Conservation (phyloP, 2,113 vertebrate species). For the Picathartes gymnocephalus region DNA sequence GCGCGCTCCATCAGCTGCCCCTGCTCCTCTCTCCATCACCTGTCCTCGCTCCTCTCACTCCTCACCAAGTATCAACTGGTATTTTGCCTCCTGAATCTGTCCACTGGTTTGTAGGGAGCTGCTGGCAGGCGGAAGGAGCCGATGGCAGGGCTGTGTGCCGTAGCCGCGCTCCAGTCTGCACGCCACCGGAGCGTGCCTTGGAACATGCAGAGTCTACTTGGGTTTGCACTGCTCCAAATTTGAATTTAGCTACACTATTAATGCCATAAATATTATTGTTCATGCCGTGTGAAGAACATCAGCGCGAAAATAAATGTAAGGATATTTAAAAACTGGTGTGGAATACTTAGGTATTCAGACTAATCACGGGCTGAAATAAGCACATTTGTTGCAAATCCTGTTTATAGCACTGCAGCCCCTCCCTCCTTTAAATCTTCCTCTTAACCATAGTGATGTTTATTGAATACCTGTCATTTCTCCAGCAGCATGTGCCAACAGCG, state of each 20-base stretch:
- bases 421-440: slow-evolving; percentile 52
- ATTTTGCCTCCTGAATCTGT: neutral
- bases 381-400: slow-evolving; percentile 51
- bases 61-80: neutral
- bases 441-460: slow-evolving; percentile 60
- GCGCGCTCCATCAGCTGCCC: neutral
- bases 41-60: neutral
- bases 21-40: neutral
- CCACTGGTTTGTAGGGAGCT: neutral
- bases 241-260: neutral
- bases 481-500: slow-evolving; percentile 52
- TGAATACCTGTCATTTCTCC: slow-evolving; percentile 65
- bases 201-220: neutral
- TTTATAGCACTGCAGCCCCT: slow-evolving; percentile 44
- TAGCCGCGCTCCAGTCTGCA: neutral
- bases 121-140: neutral
- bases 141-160: neutral
- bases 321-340: slow-evolving; percentile 46
- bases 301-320: slow-evolving; percentile 42
- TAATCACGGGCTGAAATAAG: slow-evolving; percentile 47
- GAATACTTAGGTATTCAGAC: slow-evolving; percentile 46
- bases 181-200: accelerated
- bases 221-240: neutral
- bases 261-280: neutral
- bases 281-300: neutral